Evolutionary conservation across 2,888 invertebrate genomes (phyloP), one percentile per base, ranked within the genome.

Genomic region (Platerodrilus igneus): DNA sequence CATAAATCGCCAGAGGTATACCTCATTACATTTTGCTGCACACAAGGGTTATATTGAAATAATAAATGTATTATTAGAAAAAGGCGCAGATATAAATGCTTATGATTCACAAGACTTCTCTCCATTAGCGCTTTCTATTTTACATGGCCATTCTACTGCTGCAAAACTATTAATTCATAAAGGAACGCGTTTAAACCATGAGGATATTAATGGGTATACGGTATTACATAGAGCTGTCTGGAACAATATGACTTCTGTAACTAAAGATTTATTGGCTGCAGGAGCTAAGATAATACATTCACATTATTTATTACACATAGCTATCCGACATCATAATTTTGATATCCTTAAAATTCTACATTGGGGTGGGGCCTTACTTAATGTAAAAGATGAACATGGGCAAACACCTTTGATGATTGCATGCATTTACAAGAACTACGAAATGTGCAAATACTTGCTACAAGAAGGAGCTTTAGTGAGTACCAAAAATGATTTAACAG

Each of bases 201-300:
- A 85, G 66, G 82, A 86, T 60, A 76, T 78, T 44, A 75, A 79
- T 55, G 79, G 83, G 2, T 78, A 78, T 45, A 83, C 86, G 1
- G 80, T 85, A 3, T 67, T 86, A 22, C 78, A 81, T 64, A 75
- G 81, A 60, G 83, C 85, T 6, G 82, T 86, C 11, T 79, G 79
- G 73, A 74, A 76, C 49, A 78, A 79, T 53, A 72, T 76, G 52
- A 68, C 74, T 1, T 63, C 71, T 9, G 70, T 82, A 47, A 76
- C 81, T 6, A 71, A 74, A 50, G 64, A 76, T 20, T 66, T 86
- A 15, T 57, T 86, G 35, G 63, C 70, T 18, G 72, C 76, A 15
- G 84, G 85, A 6, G 85, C 85, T 2, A 76, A 83, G 32, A 71
- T 84, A 7, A 77, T 83, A 22, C 81, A 83, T 46, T 79, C 79